A percentile compares a stretch with the other conserved stretches of the same genome.
Conservation (phyloP, 2,113 vertebrate genomes). For the Strix aluco region DNA sequence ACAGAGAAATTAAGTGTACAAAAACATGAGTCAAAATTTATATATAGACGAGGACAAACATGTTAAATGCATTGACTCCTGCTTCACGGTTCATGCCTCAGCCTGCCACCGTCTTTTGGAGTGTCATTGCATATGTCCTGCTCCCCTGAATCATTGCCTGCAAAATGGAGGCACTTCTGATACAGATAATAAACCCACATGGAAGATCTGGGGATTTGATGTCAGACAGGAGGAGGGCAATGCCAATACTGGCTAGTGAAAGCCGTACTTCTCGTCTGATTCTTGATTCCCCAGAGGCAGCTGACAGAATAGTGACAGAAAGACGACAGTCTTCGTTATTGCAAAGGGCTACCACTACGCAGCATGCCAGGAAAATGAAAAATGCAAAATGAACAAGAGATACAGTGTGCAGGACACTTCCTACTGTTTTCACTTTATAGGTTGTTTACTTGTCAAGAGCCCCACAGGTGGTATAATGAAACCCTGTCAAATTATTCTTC, state of each 20-base stretch:
- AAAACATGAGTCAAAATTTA: neutral
- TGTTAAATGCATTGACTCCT: fast-evolving
- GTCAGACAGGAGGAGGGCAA: neutral
- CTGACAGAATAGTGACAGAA: neutral
- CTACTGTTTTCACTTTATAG: neutral
- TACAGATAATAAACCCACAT: neutral
- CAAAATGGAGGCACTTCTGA: neutral
- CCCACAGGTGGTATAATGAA: neutral
- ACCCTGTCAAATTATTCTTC: neutral
- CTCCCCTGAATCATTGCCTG: neutral
- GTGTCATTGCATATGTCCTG: fast-evolving
- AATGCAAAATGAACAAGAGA: neutral
- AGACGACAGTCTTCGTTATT: neutral
- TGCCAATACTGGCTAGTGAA: neutral
- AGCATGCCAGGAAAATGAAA: neutral
- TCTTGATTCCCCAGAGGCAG: neutral
- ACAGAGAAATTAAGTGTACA: neutral
- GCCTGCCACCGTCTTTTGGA: neutral
- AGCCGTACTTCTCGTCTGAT: neutral
- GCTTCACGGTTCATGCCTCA: neutral
- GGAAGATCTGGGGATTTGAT: neutral
- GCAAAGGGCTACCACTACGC: neutral
- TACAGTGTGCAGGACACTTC: neutral
- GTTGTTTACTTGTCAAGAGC: neutral
- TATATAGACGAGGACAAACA: neutral